phyloP scores from a whole-genome alignment of 23 tunicate genomes.

The Corella eumyota region DNA sequence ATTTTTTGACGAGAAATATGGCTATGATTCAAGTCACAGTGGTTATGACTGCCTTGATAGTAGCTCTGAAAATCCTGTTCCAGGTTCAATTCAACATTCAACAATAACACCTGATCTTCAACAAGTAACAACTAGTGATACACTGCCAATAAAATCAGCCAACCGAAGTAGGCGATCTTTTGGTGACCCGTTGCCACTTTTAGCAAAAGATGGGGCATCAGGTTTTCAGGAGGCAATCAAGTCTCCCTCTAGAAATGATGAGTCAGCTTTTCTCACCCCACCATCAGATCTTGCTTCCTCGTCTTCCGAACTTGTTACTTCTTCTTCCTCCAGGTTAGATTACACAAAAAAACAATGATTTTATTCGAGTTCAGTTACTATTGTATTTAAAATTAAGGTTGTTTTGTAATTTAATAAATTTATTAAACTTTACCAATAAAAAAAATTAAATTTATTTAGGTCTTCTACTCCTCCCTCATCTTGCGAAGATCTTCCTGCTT shows the following conservation, averaged over 20 bases:
- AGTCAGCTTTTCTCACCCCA: conserved; percentile 64
- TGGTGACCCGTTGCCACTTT: conserved; percentile 26
- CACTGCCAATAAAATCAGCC: neutral
- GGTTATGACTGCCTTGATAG: conserved; percentile 1
- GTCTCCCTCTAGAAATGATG: too few relatives aligned
- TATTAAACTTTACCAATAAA: neutral
- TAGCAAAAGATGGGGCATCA: conserved; percentile 37
- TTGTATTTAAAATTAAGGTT: neutral
- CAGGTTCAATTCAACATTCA: neutral
- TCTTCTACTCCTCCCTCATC: conserved; percentile 6
- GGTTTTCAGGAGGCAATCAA: too few relatives aligned
- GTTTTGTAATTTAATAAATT: neutral
- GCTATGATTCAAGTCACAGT: neutral
- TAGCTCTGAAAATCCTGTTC: neutral
- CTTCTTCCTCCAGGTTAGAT: conserved; percentile 50
- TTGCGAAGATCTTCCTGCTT: neutral
- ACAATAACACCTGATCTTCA: conserved; percentile 12
- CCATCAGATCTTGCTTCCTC: conserved; percentile 88
- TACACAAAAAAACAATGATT: neutral
- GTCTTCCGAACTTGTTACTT: conserved; percentile 23
- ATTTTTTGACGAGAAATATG: too few relatives aligned
- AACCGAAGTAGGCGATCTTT: conserved; percentile 4
- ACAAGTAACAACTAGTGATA: conserved; percentile 16
- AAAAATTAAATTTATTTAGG: neutral
- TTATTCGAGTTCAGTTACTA: neutral